Base-by-base conservation (phyloP, 2,888 invertebrate genomes). In the Dioctria linearis region DNA sequence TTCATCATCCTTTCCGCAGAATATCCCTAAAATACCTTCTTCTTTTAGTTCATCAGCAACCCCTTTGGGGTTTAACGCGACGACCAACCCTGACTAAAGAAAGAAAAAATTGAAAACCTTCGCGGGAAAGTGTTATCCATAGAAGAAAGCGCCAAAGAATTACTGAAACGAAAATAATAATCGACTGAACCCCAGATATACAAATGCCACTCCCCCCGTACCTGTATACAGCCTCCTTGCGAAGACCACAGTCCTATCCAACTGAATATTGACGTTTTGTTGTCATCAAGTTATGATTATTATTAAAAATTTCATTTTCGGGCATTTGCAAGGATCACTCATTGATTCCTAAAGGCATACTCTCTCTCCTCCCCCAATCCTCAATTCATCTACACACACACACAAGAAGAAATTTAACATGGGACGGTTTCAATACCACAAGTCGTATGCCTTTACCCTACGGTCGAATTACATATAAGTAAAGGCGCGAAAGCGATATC, bases 291-390 rank as follows among this genome's bases (percentile, higher is more conserved):
- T 73, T 73, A 73, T 73, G 57, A 73, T 73, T 57, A 73, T 73
- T 73, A 73, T 73, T 73, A 57, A 73, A 73, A 73, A 73, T 73
- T 73, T 73, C 73, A 73, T 73, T 73, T 73, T 73, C 57, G 73
- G 73, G 73, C 42, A 73, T 73, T 73, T 73, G 57, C 13, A 13
- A 59, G 73, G 73, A 73, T 73, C 73, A 57, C 43, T 73, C 59
- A 73, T 73, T 73, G 73, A 73, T 73, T 73, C 73, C 73, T 73
- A 57, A 40, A 42, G 59, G 73, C 43, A 39, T 8, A 57, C 25
- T 8, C 25, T 5, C 25, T 5, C 43, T n/a, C 40, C 25, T 42
- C n/a, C 57, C 69, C 51, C 69, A 67, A 3, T 25, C 25, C 25
- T 25, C 25, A 25, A 25, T 25, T 25, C 25, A 25, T 25, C 25